Conservation (phyloP, 2,888 invertebrate genomes). For the Cryptus armator region DNA sequence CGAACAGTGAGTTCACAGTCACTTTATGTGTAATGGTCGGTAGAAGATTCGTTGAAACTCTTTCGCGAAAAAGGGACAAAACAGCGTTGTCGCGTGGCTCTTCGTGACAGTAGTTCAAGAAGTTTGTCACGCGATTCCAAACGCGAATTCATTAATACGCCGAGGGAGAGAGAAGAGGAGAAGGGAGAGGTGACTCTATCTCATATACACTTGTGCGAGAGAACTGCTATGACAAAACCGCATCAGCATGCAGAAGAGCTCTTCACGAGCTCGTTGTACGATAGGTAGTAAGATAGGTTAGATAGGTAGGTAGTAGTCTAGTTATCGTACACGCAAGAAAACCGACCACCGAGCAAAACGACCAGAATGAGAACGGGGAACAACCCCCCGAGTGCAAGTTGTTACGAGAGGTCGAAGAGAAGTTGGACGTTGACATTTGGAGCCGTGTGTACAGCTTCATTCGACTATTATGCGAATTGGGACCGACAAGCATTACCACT, state of each 20-base stretch:
- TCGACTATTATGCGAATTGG: constrained; percentile 25
- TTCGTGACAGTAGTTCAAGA: not conserved
- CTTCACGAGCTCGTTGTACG: constrained; percentile 21
- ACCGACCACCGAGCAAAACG: constrained; percentile 35
- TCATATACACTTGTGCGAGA: not conserved
- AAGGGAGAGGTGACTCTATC: not conserved
- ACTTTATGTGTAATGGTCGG: not conserved
- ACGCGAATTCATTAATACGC: constrained; percentile 41
- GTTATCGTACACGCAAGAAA: constrained; percentile 55
- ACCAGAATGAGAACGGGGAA: constrained; percentile 30
- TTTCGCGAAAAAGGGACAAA: not conserved
- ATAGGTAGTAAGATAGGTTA: constrained; percentile 13
- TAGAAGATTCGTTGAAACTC: constrained; percentile 8
- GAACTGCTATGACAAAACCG: constrained; percentile 42
- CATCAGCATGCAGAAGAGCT: constrained; percentile 53
- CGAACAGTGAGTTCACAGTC: not conserved
- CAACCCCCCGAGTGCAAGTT: constrained; percentile 41
- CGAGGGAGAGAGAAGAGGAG: not conserved
- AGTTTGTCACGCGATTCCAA: constrained; percentile 10
- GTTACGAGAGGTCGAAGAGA: constrained; percentile 55
- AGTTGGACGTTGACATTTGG: constrained; percentile 56
- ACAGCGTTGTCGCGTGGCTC: not conserved
- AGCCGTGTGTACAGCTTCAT: constrained; percentile 33
- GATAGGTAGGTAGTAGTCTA: constrained; percentile 30
- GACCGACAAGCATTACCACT: constrained; percentile 39